Base-by-base conservation (phyloP, 30 jellyfish, hydroid and myxozoan species). In the Mastigias papua region DNA sequence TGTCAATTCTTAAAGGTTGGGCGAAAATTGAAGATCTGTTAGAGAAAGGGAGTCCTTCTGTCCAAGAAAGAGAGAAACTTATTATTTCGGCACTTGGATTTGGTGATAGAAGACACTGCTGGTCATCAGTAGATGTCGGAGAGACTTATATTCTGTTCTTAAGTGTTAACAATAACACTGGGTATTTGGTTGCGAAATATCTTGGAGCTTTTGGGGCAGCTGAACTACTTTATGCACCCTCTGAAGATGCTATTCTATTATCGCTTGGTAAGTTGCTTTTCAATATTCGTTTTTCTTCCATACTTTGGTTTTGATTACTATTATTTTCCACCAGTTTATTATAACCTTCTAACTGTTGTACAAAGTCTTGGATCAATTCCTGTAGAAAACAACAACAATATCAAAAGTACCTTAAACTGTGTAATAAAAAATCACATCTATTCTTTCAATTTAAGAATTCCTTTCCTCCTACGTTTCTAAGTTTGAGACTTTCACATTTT, bases 161-260 rank as follows among this genome's bases (percentile, higher is more conserved):
- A 62, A 93, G 98, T 51, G 81, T 86, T 37, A 91, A 91, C 34
- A 75, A 76, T 23, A 69, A 48, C 9, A 76, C 78, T 57, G 92
- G 87, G 16, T 77, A 78, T 60, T 81, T 96, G 54, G 97, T 96
- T n/a, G 98, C 99, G 48, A 96, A 85, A 70, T 91, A 96, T 76
- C 97, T 92, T 51, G 99, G 96, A 33, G 88, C 90, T 19, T 96
- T 96, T 83, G 99, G 99, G 46, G 99, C 99, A 32, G 98, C 99
- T n/a, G 99, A 96, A 64, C 35, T 71, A 49, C 88, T 86, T 22
- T 87, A 90, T 77, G 93, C 90, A 63, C 82, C 91, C 25, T 80
- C 97, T 26, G 99, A 96, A 78, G 93, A 83, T 28, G 95, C 91
- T 21, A 91, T 96, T 35, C 87, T 96, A 29, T 78, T 70, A 21